These are phyloP conservation scores for Philopedon plagiatum DNA, from an alignment of 2,888 invertebrate genomes.

Conservation along the genomic window DNA sequence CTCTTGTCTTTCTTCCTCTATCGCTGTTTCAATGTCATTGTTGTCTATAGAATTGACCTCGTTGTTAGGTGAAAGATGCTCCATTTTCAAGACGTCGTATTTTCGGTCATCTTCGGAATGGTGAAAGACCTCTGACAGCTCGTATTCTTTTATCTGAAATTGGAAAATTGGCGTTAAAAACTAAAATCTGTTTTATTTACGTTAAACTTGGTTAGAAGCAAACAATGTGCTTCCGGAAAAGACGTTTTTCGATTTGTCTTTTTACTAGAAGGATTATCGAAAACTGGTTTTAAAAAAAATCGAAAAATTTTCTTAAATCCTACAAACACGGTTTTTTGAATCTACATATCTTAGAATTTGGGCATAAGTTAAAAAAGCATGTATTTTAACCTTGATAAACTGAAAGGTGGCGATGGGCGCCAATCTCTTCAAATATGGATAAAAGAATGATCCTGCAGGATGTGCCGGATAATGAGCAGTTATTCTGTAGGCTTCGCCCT, in stretches of 20 bases:
- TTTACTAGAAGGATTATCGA: too few relatives aligned
- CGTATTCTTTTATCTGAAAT: constrained; percentile 87
- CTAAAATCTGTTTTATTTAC: background rate
- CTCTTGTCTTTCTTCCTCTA: constrained; percentile 84
- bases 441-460: constrained; percentile 95
- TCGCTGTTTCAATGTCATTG: constrained; percentile 83
- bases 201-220: too few relatives aligned
- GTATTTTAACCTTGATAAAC: constrained; percentile 83
- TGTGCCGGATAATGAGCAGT: constrained; percentile 91
- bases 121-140: constrained; percentile 89
- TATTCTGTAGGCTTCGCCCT: constrained; percentile 89
- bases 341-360: too few relatives aligned
- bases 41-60: constrained; percentile 76
- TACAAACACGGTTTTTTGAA: too few relatives aligned
- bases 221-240: too few relatives aligned
- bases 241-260: too few relatives aligned
- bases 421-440: constrained; percentile 88
- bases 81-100: constrained; percentile 80
- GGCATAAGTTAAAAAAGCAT: too few relatives aligned
- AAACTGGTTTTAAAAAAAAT: too few relatives aligned
- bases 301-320: too few relatives aligned
- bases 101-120: constrained; percentile 83
- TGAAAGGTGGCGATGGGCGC: constrained; percentile 93
- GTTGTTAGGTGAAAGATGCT: constrained; percentile 70
- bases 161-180: background rate